These are phyloP conservation scores for Malurus alboscapulatus DNA, from an alignment of 2,113 vertebrate species.

Conservation along the genomic window DNA sequence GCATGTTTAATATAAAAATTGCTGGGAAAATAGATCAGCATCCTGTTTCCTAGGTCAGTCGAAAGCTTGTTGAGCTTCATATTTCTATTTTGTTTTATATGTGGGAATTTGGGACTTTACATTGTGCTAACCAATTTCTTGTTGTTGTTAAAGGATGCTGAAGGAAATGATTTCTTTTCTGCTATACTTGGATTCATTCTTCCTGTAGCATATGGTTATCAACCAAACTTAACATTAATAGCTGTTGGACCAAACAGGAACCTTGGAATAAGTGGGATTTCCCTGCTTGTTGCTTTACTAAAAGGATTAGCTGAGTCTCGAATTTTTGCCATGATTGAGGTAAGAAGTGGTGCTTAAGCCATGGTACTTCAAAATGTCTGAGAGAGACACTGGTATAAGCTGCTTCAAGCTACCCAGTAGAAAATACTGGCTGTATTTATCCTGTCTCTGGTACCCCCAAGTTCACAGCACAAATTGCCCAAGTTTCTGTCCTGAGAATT, in stretches of 20 bases:
- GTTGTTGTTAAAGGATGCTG: constrained; percentile 60
- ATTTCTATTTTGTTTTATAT: not conserved
- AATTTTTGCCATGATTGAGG: constrained; percentile 81
- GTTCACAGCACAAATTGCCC: not conserved
- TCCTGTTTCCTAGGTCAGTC: not conserved
- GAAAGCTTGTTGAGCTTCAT: not conserved
- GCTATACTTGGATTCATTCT: constrained; percentile 81
- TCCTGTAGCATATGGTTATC: constrained; percentile 86
- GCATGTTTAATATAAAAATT: not conserved
- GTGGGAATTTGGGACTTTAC: not conserved
- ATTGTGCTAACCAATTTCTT: not conserved
- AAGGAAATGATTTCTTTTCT: constrained; percentile 74
- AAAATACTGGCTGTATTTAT: not conserved
- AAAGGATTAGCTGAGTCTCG: constrained; percentile 79
- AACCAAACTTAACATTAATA: constrained; percentile 82
- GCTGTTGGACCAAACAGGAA: constrained; percentile 62
- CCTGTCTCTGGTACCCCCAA: not conserved
- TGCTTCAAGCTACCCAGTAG: not conserved
- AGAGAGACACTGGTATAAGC: not conserved
- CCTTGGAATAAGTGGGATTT: constrained; percentile 68
- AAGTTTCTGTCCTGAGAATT: not conserved
- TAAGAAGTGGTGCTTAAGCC: constrained; percentile 50
- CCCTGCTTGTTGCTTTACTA: constrained; percentile 80
- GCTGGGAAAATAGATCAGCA: not conserved
- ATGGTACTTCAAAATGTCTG: not conserved